Evolutionary conservation across 1,140 invertebrate species (phyloP), one percentile per base, ranked within the genome.

Genomic region (Euura lappo): DNA sequence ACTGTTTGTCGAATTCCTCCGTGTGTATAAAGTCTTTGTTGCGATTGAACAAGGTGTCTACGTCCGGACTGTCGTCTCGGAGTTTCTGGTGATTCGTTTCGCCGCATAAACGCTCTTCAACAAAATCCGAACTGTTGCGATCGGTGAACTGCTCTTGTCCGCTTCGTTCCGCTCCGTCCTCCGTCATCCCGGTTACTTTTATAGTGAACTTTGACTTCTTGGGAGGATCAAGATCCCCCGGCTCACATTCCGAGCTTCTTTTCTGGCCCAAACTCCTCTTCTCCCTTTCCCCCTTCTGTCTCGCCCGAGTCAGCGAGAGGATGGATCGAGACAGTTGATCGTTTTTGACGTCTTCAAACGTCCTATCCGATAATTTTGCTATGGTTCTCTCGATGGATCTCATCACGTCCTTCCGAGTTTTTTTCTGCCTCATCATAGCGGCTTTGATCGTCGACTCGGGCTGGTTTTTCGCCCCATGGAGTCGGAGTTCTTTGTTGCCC

Each of bases 111-210:
- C 28, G 28, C 28, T 28, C 28, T 28, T 28, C 28, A 1, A 28
- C 28, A 28, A 28, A 28, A 28, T 28, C 28, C 28, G 28, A 28
- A 28, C 28, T 28, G 28, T 28, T 28, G 28, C 1, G 28, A 28
- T 28, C 28, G 28, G 28, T 28, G 28, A 28, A 28, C 28, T 28
- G 28, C 28, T 28, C 28, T 28, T 28, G 0, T 28, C 28, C 28
- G 28, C 28, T 28, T 28, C 28, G 28, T 28, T 28, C 28, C 28
- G 28, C 28, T 28, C 85, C 75, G 76, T 85, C 80, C 1, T 86
- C 81, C 11, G 79, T 74, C n/a, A 78, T 71, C 2, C 83, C 84
- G 0, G 83, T 83, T 65, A 85, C 76, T 74, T 84, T 84, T 2
- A 85, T 82, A 1, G 74, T 78, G 64, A 85, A 85, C 45, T 76